Base-by-base conservation (phyloP, 2,113 vertebrate species). In the Microtus oregoni region DNA sequence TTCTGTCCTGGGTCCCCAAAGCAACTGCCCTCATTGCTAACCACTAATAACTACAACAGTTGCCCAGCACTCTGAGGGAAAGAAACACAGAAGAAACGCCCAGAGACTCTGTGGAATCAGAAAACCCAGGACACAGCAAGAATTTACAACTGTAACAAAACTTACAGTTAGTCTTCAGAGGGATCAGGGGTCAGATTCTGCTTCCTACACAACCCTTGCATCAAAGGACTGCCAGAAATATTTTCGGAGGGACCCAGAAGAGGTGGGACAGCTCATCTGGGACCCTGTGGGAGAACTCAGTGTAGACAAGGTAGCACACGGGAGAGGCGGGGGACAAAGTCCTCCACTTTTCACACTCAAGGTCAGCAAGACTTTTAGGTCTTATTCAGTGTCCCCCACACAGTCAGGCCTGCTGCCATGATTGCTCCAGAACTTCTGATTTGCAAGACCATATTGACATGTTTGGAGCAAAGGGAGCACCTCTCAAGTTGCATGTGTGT, bases 301-400 rank as follows among this genome's bases (percentile, higher is more conserved):
- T 44, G 19, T 1, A 35, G 20, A 30, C 44, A 4, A 7, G 47
- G 47, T 47, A 72, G 19, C 13, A 0, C 20, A 14, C 0, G 5
- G 72, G 19, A 55, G 47, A 83, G 86, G 35, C 2, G 2, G 14
- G 8, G 6, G 41, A 9, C 52, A 85, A 63, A 72, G 61, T 28
- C 70, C 26, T 32, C 8, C 3, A 10, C 44, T 61, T 30, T 20
- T 2, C 47, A 14, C 24, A 77, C 0, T 24, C 2, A 1, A 17
- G 3, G 22, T 3, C 73, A 38, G 11, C 5, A 32, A 14, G 8
- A 17, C 15, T 44, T 20, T 11, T 1, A 50, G 65, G 3, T 44
- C 2, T 6, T 38, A 63, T 11, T 5, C 0, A 0, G 55, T 22
- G 26, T n/a, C 6, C 50, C 5, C 6, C 12, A 26, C 14, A 1